A percentile compares a stretch with the other conserved stretches of the same genome.
phyloP scores from a whole-genome alignment of 2,113 vertebrate species.

The Heterocephalus glaber region DNA sequence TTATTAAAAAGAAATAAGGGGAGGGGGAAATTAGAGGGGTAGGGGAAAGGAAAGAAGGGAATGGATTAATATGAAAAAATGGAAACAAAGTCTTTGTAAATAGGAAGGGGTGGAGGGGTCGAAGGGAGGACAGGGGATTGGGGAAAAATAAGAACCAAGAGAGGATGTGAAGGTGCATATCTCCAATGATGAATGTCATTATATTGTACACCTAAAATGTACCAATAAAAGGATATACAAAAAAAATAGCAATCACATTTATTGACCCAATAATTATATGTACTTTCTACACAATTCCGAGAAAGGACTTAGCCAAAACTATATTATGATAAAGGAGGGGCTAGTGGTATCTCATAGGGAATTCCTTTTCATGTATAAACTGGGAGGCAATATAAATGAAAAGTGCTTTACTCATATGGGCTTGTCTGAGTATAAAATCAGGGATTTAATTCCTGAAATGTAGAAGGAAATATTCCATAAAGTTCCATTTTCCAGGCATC shows the following conservation, averaged over 20 bases:
- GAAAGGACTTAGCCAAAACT: background rate
- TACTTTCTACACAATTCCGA: background rate
- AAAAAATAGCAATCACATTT: background rate
- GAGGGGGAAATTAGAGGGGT: too few relatives aligned
- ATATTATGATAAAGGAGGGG: background rate
- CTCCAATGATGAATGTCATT: too few relatives aligned
- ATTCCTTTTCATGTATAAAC: background rate
- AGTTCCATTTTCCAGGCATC: background rate
- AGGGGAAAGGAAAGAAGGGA: too few relatives aligned
- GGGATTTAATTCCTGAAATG: background rate
- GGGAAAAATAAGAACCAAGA: too few relatives aligned
- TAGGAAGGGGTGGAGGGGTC: too few relatives aligned
- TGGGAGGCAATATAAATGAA: background rate
- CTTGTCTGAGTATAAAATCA: background rate
- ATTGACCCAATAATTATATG: background rate
- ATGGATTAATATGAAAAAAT: too few relatives aligned
- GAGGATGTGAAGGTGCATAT: too few relatives aligned
- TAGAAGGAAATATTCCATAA: background rate
- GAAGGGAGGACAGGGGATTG: too few relatives aligned
- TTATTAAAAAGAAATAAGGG: conserved; percentile 47
- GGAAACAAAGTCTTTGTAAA: too few relatives aligned
- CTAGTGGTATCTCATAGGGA: background rate
- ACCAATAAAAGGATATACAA: too few relatives aligned
- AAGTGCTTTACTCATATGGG: background rate
- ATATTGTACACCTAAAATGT: too few relatives aligned